These are phyloP conservation scores for Hipparchia sbordonii DNA, from an alignment of 2,888 invertebrate species.

Conservation along the genomic window DNA sequence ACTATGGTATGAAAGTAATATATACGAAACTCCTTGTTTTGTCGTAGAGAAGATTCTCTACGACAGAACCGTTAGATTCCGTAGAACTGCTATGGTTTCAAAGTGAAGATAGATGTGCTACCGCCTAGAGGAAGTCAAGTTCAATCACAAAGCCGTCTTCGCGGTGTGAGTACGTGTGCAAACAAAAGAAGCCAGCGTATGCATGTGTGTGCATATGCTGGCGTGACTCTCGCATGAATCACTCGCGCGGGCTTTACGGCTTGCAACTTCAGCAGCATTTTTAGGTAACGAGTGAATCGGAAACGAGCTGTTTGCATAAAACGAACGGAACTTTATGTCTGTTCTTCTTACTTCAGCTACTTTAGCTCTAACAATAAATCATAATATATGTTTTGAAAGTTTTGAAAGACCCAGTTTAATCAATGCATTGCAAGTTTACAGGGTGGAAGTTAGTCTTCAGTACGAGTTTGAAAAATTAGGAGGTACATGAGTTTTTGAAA, in stretches of 20 bases:
- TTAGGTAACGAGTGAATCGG: conserved; percentile 32
- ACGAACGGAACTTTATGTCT: conserved; percentile 1
- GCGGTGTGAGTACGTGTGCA: neutral
- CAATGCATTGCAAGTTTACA: neutral
- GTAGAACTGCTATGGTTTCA: neutral
- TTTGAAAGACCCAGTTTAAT: neutral
- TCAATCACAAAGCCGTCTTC: neutral
- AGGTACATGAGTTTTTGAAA: too few relatives aligned
- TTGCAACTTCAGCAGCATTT: conserved; percentile 1
- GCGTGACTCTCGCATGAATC: conserved; percentile 4
- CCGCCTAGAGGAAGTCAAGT: neutral
- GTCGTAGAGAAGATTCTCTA: too few relatives aligned
- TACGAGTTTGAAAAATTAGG: too few relatives aligned
- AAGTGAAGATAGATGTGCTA: neutral
- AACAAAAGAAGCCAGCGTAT: neutral
- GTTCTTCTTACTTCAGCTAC: neutral
- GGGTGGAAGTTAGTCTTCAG: too few relatives aligned
- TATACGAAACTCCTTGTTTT: too few relatives aligned
- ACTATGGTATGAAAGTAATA: too few relatives aligned
- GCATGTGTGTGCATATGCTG: conserved; percentile 2
- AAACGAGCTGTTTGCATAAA: conserved; percentile 27
- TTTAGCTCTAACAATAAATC: neutral
- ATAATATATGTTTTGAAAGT: conserved; percentile 4
- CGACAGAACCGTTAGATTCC: too few relatives aligned
- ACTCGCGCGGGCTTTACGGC: conserved; percentile 1